Conservation (phyloP, 2,113 vertebrate genomes). For the Clarias macrocephalus region DNA sequence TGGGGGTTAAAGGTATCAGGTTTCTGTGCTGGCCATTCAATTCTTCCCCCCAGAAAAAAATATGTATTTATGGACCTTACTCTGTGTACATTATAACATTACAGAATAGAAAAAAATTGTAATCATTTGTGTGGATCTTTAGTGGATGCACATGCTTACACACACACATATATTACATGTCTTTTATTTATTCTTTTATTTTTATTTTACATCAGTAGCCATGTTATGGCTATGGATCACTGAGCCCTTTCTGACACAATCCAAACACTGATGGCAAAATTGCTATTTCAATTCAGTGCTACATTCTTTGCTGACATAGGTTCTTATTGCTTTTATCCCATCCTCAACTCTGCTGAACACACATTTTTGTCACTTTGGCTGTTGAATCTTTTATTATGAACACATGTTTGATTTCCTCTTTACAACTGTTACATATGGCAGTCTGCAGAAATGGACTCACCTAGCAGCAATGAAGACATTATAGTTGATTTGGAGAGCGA, state of each 20-base stretch:
- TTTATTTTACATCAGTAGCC: too few relatives aligned
- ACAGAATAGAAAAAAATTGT: too few relatives aligned
- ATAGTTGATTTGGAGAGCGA: constrained; percentile 38
- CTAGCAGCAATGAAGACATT: constrained; percentile 29
- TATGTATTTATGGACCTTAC: too few relatives aligned
- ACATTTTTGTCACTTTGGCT: constrained; percentile 52
- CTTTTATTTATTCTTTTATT: too few relatives aligned
- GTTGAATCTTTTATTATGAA: constrained; percentile 62
- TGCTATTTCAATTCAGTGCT: constrained; percentile 31
- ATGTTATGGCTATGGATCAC: background rate
- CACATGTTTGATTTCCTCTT: constrained; percentile 27
- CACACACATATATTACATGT: too few relatives aligned
- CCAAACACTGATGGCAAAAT: constrained; percentile 57
- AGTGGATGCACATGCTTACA: too few relatives aligned
- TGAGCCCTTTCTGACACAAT: constrained; percentile 36
- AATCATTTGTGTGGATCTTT: too few relatives aligned
- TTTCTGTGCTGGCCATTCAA: too few relatives aligned
- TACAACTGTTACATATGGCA: constrained; percentile 23
- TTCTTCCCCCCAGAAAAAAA: too few relatives aligned
- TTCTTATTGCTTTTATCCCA: constrained; percentile 58
- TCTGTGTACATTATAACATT: too few relatives aligned
- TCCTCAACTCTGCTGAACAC: constrained; percentile 57
- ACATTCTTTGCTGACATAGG: constrained; percentile 43
- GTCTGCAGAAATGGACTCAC: constrained; percentile 37
- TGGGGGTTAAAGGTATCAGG: too few relatives aligned